A percentile compares a stretch with the other conserved stretches of the same genome.
Conservation (phyloP, 35 echinoderm and acorn worm genomes). For the Ptychodera flava region DNA sequence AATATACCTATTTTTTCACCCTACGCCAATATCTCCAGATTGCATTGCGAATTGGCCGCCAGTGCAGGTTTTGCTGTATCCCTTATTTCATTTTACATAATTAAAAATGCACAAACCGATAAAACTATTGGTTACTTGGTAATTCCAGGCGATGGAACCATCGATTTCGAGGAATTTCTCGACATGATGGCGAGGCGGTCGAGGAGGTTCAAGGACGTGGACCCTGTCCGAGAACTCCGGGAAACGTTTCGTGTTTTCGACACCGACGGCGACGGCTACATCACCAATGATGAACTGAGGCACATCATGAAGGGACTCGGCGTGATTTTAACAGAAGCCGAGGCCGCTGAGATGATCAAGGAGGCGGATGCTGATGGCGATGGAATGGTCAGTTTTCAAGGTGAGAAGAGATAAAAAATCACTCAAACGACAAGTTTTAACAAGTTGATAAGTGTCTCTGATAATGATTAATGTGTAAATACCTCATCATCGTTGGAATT, state of each 20-base stretch:
- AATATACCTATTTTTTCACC: too few species aligned
- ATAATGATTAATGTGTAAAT: neutral
- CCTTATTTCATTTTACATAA: too few species aligned
- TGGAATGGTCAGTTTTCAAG: neutral
- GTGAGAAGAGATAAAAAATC: neutral
- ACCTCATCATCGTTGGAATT: neutral
- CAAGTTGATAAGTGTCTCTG: too few species aligned
- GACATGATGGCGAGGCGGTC: constrained; percentile 33
- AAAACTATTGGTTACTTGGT: too few species aligned
- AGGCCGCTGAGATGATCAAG: neutral
- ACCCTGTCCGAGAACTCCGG: constrained; percentile 12
- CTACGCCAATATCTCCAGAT: too few species aligned
- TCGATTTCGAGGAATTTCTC: constrained; percentile 42
- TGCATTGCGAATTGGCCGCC: too few species aligned
- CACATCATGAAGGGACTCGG: neutral
- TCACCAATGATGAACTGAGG: constrained; percentile 2
- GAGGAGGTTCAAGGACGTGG: neutral
- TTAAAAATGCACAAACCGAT: too few species aligned
- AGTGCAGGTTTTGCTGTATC: too few species aligned
- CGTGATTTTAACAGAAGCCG: neutral
- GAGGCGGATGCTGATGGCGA: neutral
- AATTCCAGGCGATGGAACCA: constrained; percentile 26
- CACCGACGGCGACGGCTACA: neutral
- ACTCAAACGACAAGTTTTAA: neutral
- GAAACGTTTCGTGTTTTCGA: constrained; percentile 34